Conservation (phyloP, 2,888 invertebrate genomes). For the Deilephila porcellus region DNA sequence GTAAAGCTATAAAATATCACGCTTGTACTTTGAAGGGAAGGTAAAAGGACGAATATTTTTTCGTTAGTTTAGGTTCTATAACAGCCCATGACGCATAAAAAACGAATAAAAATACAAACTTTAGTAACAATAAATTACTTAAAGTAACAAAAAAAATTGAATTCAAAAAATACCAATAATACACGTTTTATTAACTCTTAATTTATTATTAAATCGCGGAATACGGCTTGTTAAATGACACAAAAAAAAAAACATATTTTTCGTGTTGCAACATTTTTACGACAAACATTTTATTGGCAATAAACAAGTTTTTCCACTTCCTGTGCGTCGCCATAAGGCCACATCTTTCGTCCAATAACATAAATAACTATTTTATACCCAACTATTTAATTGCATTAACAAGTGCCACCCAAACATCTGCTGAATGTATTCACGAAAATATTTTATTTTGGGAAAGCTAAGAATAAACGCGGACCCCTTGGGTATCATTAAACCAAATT, state of each 20-base stretch:
- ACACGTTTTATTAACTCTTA: background rate
- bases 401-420: conserved; percentile 27
- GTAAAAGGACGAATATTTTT: background rate
- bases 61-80: background rate
- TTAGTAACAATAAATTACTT: background rate
- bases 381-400: conserved; percentile 39
- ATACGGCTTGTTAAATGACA: conserved; percentile 16
- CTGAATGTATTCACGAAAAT: background rate
- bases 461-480: too few species aligned
- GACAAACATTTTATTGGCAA: conserved; percentile 50
- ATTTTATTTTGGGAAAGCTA: background rate
- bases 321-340: conserved; percentile 42
- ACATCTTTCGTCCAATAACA: conserved; percentile 36
- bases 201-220: background rate
- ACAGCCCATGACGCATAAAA: background rate
- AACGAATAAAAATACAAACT: background rate
- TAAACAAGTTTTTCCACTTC: conserved; percentile 44
- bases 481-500: too few species aligned
- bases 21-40: background rate
- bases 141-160: background rate
- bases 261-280: conserved; percentile 44
- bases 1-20: background rate
- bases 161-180: background rate
- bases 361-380: conserved; percentile 40
- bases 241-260: conserved; percentile 16